phyloP scores from a whole-genome alignment of 2,888 invertebrate genomes.

The Linnaemya vulpina region DNA sequence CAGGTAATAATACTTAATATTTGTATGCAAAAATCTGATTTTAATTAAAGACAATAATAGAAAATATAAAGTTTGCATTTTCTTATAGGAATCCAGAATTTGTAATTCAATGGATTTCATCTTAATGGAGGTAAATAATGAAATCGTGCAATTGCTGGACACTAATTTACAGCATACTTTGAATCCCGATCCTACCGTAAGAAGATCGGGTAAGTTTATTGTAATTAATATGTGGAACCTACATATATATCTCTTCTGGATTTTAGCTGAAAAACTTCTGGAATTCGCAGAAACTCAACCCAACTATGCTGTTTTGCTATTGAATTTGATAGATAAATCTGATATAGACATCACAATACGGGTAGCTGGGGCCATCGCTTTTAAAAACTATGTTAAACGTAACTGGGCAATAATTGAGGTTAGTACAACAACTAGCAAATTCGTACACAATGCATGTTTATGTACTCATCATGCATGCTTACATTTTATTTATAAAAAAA shows the following conservation, averaged over 20 bases:
- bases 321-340: slow-evolving; percentile 93
- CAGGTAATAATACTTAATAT: neutral
- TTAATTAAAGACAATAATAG: neutral
- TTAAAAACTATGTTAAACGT: slow-evolving; percentile 98
- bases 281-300: slow-evolving; percentile 95
- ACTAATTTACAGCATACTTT: slow-evolving; percentile 94
- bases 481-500: too few relatives aligned
- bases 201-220: slow-evolving; percentile 89
- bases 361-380: slow-evolving; percentile 95
- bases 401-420: slow-evolving; percentile 93
- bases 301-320: slow-evolving; percentile 93
- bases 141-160: slow-evolving; percentile 91
- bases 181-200: slow-evolving; percentile 90
- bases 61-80: neutral
- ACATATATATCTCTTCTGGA: slow-evolving; percentile 4
- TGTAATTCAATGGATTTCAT: slow-evolving; percentile 48
- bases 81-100: neutral
- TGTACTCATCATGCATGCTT: neutral
- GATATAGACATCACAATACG: slow-evolving; percentile 92
- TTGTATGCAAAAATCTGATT: neutral
- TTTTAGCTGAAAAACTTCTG: slow-evolving; percentile 93
- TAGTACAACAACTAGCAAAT: slow-evolving; percentile 81
- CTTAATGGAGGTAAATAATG: slow-evolving; percentile 95
- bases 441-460: neutral
- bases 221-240: neutral